Percentiles rank a stretch among this genome's conserved stretches.
Evolutionary conservation across 2,888 invertebrate genomes (phyloP).

Genomic region (Resseliella maxima): DNA sequence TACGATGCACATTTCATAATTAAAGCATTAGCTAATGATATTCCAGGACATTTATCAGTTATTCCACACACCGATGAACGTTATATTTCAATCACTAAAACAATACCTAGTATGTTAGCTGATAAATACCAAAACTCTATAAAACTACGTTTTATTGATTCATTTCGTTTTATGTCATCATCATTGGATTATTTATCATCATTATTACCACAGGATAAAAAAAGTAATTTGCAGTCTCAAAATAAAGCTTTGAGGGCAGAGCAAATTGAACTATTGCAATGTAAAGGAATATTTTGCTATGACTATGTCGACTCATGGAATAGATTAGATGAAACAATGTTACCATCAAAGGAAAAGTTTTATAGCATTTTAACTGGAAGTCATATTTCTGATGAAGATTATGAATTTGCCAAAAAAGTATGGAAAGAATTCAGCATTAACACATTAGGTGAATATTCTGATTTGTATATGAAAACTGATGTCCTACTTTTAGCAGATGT

Average conservation of each 20-base stretch:
- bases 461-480: slow-evolving; percentile 61
- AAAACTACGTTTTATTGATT: neutral
- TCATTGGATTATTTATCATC: neutral
- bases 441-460: slow-evolving; percentile 62
- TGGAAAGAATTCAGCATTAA: slow-evolving; percentile 59
- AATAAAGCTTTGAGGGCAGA: neutral
- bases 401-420: too few species aligned
- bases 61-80: neutral
- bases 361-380: too few species aligned
- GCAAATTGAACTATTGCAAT: neutral
- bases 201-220: neutral
- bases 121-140: neutral
- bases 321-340: neutral
- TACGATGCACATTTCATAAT: slow-evolving; percentile 35
- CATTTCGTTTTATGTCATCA: neutral
- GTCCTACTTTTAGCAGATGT: slow-evolving; percentile 61
- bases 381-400: too few species aligned
- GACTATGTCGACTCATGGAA: slow-evolving; percentile 60
- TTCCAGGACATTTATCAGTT: neutral
- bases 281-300: slow-evolving; percentile 63
- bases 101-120: neutral
- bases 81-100: slow-evolving; percentile 35
- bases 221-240: neutral
- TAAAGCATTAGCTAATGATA: neutral
- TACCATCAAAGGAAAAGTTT: neutral